Percentiles rank a stretch among this genome's conserved stretches.
phyloP scores from a whole-genome alignment of 92 coral and sea anemone species.

The Porites divaricata region DNA sequence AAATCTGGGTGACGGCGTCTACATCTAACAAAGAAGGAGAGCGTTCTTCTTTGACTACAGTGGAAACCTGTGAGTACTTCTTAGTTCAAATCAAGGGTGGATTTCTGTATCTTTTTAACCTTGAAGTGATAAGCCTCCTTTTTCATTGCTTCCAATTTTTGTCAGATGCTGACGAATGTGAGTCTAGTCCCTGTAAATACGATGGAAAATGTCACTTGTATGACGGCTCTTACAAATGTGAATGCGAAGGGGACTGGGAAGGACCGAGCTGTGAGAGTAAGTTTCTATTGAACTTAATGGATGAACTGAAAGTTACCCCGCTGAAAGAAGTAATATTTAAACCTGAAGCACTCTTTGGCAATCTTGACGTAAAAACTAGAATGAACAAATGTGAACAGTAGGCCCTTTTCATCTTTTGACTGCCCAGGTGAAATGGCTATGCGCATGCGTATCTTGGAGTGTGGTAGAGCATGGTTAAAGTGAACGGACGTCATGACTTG shows the following conservation, averaged over 20 bases:
- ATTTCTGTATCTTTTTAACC: background rate
- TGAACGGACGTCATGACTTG: too few species aligned
- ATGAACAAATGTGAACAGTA: too few species aligned
- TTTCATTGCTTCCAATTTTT: background rate
- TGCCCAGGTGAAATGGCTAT: too few species aligned
- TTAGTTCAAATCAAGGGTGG: too few species aligned
- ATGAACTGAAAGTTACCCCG: too few species aligned
- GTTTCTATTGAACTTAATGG: background rate
- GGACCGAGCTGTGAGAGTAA: constrained; percentile 32
- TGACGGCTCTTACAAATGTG: constrained; percentile 22
- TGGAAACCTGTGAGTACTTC: constrained; percentile 29
- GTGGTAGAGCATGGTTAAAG: too few species aligned
- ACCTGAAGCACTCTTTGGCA: too few species aligned
- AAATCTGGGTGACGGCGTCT: constrained; percentile 42
- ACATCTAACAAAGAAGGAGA: constrained; percentile 33
- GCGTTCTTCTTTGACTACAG: constrained; percentile 12
- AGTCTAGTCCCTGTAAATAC: constrained; percentile 24
- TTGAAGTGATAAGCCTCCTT: background rate
- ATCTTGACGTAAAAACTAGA: too few species aligned
- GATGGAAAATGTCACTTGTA: constrained; percentile 23
- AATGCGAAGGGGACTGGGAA: constrained; percentile 30
- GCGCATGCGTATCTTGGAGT: too few species aligned
- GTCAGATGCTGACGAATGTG: constrained; percentile 41
- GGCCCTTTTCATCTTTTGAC: too few species aligned
- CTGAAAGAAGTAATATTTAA: too few species aligned